Conservation (phyloP, 2,113 vertebrate species). For the Crocuta crocuta region DNA sequence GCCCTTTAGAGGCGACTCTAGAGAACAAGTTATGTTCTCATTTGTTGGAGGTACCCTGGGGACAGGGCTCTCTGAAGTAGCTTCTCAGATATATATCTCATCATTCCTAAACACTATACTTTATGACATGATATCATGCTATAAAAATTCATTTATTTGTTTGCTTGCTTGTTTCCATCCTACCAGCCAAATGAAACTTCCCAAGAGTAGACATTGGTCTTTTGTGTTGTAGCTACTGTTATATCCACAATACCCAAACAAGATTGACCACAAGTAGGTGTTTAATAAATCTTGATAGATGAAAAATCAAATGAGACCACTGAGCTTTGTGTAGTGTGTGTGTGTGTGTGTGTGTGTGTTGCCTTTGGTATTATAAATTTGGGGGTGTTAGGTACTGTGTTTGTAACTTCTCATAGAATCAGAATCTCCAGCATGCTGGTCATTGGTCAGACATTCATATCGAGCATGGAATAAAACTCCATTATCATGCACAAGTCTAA, state of each 20-base stretch:
- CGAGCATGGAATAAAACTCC: not conserved
- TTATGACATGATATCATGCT: not conserved
- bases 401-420: not conserved
- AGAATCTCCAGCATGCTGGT: not conserved
- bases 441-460: not conserved
- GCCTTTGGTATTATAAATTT: not conserved
- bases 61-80: too few species aligned
- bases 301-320: not conserved
- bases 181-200: not conserved
- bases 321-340: not conserved
- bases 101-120: not conserved
- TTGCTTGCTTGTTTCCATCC: not conserved
- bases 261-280: not conserved
- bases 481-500: not conserved
- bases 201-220: not conserved
- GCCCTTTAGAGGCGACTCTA: accelerated
- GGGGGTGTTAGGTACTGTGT: not conserved
- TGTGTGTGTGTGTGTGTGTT: accelerated
- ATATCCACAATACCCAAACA: not conserved
- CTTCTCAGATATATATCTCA: not conserved
- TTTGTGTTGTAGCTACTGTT: not conserved
- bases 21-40: not conserved
- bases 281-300: not conserved
- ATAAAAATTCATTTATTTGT: not conserved
- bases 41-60: accelerated